These are phyloP conservation scores for Perccottus glenii DNA, from an alignment of 2,113 vertebrate genomes.

Conservation along the genomic window DNA sequence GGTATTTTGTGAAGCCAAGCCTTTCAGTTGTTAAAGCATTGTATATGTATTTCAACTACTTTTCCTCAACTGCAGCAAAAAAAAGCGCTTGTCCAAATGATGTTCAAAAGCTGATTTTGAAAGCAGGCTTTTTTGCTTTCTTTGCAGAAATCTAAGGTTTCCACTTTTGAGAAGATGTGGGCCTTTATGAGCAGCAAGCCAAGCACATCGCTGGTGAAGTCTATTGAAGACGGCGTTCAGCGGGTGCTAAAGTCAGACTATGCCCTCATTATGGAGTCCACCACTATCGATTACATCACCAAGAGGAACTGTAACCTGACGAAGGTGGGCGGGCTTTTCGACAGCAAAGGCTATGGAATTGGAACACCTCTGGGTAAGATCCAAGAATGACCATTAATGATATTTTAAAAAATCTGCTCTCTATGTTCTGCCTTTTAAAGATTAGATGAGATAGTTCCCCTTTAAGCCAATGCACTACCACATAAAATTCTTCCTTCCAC, in stretches of 20 bases:
- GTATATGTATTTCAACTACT: conserved; percentile 15
- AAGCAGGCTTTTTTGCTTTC: conserved; percentile 19
- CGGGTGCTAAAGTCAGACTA: conserved; percentile 92
- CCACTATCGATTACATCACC: conserved; percentile 95
- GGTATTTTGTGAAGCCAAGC: conserved; percentile 24
- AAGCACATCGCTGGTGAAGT: conserved; percentile 92
- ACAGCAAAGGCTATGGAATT: conserved; percentile 98
- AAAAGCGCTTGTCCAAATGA: conserved; percentile 28
- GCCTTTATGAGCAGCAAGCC: conserved; percentile 98
- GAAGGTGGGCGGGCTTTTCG: conserved; percentile 94
- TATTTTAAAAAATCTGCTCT: background rate
- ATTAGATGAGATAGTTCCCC: background rate
- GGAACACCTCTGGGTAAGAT: conserved; percentile 94
- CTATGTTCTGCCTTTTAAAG: conserved; percentile 15
- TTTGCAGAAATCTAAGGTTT: conserved; percentile 95
- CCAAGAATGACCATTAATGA: background rate
- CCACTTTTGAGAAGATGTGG: conserved; percentile 99
- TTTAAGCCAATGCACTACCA: conserved; percentile 19
- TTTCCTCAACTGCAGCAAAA: conserved; percentile 22
- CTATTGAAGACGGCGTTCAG: conserved; percentile 96
- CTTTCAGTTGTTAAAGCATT: conserved; percentile 14
- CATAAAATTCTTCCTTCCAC: conserved; percentile 15
- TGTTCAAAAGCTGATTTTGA: conserved; percentile 16
- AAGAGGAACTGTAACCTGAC: conserved; percentile 97
- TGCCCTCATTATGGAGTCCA: conserved; percentile 96